A percentile compares a stretch with the other conserved stretches of the same genome.
Evolutionary conservation across 2,797 vertebrate genomes (phyloP).

Genomic region (Aratinga solstitialis): DNA sequence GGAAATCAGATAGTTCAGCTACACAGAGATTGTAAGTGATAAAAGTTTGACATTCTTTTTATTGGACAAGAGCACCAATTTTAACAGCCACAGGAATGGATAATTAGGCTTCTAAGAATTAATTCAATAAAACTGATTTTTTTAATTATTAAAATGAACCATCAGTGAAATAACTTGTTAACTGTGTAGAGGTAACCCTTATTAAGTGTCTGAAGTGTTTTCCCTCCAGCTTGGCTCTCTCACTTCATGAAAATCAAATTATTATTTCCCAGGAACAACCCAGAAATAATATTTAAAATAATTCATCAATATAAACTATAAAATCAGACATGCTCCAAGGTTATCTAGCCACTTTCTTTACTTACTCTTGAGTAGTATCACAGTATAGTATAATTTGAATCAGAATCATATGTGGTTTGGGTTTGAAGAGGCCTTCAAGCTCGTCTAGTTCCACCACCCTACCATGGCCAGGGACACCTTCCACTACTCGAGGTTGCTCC

Average conservation of each 20-base stretch:
- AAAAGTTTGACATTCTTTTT: not conserved
- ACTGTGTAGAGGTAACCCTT: not conserved
- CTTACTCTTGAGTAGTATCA: not conserved
- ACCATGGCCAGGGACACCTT: not conserved
- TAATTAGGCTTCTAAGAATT: not conserved
- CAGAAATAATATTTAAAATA: not conserved
- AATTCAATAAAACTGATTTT: not conserved
- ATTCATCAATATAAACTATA: not conserved
- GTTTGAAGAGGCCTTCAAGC: not conserved
- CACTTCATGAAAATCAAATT: not conserved
- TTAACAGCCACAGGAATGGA: not conserved
- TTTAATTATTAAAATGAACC: not conserved
- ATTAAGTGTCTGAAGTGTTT: not conserved
- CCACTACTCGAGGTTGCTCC: not conserved
- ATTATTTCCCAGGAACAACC: not conserved
- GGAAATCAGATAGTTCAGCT: not conserved
- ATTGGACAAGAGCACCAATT: not conserved
- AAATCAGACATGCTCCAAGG: not conserved
- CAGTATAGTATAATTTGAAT: not conserved
- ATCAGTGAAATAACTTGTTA: not conserved
- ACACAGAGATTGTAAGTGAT: not conserved
- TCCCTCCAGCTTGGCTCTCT: not conserved
- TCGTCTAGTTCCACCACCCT: not conserved
- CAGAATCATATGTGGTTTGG: not conserved
- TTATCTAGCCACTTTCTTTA: not conserved